These are phyloP conservation scores for Physella acuta DNA, from an alignment of 1,140 invertebrate genomes.

Conservation along the genomic window DNA sequence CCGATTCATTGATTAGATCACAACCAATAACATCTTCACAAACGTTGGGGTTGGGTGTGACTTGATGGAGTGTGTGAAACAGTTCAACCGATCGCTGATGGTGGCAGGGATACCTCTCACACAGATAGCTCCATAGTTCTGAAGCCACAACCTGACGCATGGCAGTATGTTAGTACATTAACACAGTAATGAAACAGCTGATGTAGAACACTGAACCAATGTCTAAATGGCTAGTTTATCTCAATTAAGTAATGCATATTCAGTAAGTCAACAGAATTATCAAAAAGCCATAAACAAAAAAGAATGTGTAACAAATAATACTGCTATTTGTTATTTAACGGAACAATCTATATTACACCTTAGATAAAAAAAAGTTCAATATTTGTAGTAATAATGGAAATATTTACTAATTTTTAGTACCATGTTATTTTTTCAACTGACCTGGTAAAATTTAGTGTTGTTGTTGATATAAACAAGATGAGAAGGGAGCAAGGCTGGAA, in stretches of 20 bases:
- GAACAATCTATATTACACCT: no score
- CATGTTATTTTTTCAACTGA: constrained; percentile 53
- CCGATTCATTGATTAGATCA: constrained; percentile 59
- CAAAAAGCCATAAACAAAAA: no score
- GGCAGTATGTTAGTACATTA: no score
- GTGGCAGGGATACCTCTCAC: constrained; percentile 63
- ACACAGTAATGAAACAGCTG: no score
- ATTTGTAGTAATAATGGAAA: no score
- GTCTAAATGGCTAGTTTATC: no score
- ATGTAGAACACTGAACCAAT: no score
- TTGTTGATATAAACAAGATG: constrained; percentile 69
- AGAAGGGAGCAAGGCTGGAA: constrained; percentile 69
- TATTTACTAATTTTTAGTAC: no score
- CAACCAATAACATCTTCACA: constrained; percentile 73
- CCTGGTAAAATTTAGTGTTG: constrained; percentile 70
- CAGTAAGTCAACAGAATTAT: no score
- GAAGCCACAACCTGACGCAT: constrained; percentile 68
- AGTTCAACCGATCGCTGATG: constrained; percentile 71
- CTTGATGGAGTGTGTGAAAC: constrained; percentile 72
- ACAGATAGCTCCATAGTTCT: constrained; percentile 72
- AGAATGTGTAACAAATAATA: no score
- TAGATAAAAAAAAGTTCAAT: background rate
- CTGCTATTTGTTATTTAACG: no score
- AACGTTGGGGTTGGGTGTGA: constrained; percentile 66
- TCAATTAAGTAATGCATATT: no score